Base-by-base conservation (phyloP, 2,797 vertebrate genomes). In the Gallinago solitaria region DNA sequence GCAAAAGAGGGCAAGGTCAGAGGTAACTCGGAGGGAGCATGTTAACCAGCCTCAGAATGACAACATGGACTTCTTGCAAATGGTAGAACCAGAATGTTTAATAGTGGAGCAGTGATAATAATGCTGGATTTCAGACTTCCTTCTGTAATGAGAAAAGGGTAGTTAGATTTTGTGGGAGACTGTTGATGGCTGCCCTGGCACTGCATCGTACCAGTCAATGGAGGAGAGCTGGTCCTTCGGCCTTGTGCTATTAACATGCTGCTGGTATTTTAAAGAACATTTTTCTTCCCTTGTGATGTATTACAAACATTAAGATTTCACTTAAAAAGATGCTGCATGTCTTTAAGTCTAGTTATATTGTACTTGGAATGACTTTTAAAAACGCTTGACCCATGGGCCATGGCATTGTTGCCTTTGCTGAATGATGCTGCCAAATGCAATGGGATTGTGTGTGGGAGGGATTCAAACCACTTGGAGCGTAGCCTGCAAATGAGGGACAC, bases 161-260 rank as follows among this genome's bases (percentile, higher is more conserved):
- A 45, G 33, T 18, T 35, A 20, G 13, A 21, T 45, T 79, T 81
- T 51, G 32, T 68, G 53, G 35, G 60, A 37, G 21, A 4, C 5
- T 11, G 19, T 25, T 77, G 80, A 11, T 43, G 43, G 27, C 23
- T 64, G 14, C 53, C 21, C 65, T 69, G 41, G 12, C 19, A 2
- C 21, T 19, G 83, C 39, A 5, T 6, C 6, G 0, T 2, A 35
- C 1, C 15, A 28, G n/a, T 12, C 37, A 16, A 7, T 7, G 21
- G 14, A 56, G 43, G 27, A 54, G 67, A 53, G 53, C 45, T 90
- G 43, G 39, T 64, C 54, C 27, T 76, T 83, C 12, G 14, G 59
- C 59, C 59, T 39, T 30, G 19, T 0, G 0, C 14, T 30, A 3
- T 54, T 64, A n/a, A 7, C 4, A 2, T 16, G 3, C 19, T 80